These are phyloP conservation scores for Bubo blakistoni DNA, from an alignment of 2,113 vertebrate species.

Conservation along the genomic window DNA sequence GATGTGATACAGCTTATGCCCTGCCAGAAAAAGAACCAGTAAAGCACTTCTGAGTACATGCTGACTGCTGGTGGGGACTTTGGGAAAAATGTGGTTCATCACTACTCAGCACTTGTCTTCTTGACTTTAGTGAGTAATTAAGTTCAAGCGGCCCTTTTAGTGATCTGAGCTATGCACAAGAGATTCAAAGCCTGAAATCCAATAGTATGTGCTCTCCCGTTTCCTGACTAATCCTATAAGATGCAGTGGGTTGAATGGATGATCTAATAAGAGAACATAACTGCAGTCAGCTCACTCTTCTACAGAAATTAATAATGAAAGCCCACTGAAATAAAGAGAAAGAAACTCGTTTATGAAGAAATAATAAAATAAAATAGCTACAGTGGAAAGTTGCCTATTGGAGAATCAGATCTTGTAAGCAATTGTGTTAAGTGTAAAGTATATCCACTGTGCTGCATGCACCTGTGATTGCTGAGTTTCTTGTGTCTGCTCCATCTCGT, in stretches of 20 bases:
- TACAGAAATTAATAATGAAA: slow-evolving; percentile 9
- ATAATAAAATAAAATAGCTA: background rate
- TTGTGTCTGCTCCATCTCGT: background rate
- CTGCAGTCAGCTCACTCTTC: background rate
- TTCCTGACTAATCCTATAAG: slow-evolving; percentile 3
- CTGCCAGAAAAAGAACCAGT: background rate
- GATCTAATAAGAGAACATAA: slow-evolving; percentile 25
- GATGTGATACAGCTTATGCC: background rate
- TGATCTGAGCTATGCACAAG: background rate
- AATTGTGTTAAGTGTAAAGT: background rate
- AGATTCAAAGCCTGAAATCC: background rate
- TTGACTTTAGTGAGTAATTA: slow-evolving; percentile 12
- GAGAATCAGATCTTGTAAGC: background rate
- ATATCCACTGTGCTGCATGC: background rate
- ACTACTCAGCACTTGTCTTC: slow-evolving; percentile 2
- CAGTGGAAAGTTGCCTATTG: background rate
- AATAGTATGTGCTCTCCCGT: background rate
- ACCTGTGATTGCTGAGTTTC: background rate
- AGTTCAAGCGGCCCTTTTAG: background rate
- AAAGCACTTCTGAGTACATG: background rate
- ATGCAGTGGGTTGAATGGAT: background rate
- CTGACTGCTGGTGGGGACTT: background rate
- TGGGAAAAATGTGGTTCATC: background rate
- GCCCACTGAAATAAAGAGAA: slow-evolving; percentile 7
- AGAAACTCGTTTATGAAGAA: background rate